Conservation (phyloP, 2,797 vertebrate genomes). For the Sebastes kiyomatsui region DNA sequence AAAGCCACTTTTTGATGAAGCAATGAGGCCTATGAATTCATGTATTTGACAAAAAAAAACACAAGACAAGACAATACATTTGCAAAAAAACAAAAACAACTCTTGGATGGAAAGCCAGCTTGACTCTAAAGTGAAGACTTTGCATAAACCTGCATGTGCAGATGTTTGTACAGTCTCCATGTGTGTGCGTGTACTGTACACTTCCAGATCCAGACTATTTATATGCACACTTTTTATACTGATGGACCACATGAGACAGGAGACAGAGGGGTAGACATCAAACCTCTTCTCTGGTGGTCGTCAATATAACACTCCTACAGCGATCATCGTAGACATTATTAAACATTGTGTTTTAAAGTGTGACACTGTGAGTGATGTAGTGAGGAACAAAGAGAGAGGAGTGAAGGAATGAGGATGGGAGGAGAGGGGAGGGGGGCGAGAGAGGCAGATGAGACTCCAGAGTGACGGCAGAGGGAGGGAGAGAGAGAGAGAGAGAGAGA, state of each 20-base stretch:
- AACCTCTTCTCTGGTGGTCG: conserved; percentile 41
- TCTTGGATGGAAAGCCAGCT: not conserved
- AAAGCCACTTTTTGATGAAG: not conserved
- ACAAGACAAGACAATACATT: too few species aligned
- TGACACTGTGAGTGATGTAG: conserved; percentile 59
- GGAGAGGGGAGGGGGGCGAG: not conserved
- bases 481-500: conserved; percentile 38
- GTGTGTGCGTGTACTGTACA: not conserved
- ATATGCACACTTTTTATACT: not conserved
- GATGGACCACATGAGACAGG: conserved; percentile 45
- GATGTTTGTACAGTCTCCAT: not conserved
- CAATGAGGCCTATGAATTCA: not conserved
- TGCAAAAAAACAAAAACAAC: not conserved
- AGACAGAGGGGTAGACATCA: conserved; percentile 55
- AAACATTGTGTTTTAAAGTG: conserved; percentile 54
- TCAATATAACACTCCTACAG: conserved; percentile 24
- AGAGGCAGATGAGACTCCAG: conserved; percentile 59
- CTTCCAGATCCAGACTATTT: conserved; percentile 35
- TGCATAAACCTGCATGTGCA: not conserved
- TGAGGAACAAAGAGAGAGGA: conserved; percentile 62
- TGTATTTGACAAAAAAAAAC: not conserved
- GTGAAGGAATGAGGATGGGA: conserved; percentile 52
- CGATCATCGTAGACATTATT: conserved; percentile 35
- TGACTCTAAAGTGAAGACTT: not conserved
- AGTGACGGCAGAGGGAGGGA: conserved; percentile 46